phyloP scores from a whole-genome alignment of 2,888 invertebrate genomes.

The Apantesis nais region DNA sequence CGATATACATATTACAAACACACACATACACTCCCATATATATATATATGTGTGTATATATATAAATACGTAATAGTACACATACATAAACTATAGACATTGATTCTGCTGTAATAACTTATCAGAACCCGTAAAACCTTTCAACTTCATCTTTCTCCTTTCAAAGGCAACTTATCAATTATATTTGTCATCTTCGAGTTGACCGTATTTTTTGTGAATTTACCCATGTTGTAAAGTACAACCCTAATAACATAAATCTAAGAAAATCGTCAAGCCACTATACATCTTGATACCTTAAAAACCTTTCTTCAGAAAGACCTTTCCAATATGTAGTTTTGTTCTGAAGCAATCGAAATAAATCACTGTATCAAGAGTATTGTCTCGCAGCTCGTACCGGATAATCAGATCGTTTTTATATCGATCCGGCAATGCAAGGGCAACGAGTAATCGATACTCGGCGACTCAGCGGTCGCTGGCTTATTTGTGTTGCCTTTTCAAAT shows the following conservation, averaged over 20 bases:
- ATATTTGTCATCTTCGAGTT: neutral
- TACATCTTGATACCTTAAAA: conserved; percentile 16
- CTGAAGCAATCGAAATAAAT: conserved; percentile 51
- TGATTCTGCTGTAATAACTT: no score
- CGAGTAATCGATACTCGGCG: conserved; percentile 43
- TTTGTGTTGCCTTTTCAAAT: conserved; percentile 20
- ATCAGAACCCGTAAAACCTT: no score
- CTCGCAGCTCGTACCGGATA: conserved; percentile 45
- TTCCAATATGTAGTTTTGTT: conserved; percentile 53
- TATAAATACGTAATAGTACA: no score
- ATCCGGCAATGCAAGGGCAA: conserved; percentile 45
- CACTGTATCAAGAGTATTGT: conserved; percentile 47
- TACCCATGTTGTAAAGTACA: neutral
- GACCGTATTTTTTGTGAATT: neutral
- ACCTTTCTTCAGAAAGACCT: conserved; percentile 34
- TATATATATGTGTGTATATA: no score
- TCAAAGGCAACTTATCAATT: no score
- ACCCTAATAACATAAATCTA: neutral
- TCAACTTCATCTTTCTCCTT: no score
- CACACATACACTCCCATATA: no score
- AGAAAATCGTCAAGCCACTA: conserved; percentile 18
- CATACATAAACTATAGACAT: no score
- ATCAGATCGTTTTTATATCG: conserved; percentile 46
- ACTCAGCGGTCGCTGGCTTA: conserved; percentile 25
- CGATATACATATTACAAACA: no score